Base-by-base conservation (phyloP, 1,140 invertebrate genomes). In the Drosophila tani region DNA sequence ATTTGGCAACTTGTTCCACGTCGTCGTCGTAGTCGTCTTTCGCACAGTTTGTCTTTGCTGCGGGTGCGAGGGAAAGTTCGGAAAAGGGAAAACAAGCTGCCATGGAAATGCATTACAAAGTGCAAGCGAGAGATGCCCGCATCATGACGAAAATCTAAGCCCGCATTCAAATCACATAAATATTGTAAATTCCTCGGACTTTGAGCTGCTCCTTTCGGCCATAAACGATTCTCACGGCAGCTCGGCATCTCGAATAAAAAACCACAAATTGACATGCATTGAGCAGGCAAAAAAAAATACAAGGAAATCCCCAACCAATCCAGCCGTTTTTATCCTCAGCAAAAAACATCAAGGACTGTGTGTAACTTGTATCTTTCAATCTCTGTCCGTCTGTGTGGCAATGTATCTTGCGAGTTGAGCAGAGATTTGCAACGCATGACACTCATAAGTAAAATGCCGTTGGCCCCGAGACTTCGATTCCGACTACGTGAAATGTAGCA, bases 241-340 rank as follows among this genome's bases (percentile, higher is more conserved):
- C 56, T 60, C 19, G 29, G 17, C 15, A 38, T 45, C 15, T 17
- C 17, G 15, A 43, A 73, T 62, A 60, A 63, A 66, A 63, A 79
- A 81, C 84, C 85, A 60, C 84, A 88, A 88, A 90, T 88, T 88
- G 85, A 84, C 84, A 84, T 81, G 78, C 69, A 88, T 73, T 74
- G 83, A 75, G 63, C 73, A 71, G 75, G 57, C 45, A 49, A 35
- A 59, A 50, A 50, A 35, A 29, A 32, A 24, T 24, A 3, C 17
- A 27, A 27, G 8, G 5, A 47, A 15, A 19, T 35, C 38, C 9
- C 47, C 21, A 60, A 11, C 27, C 62, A 63, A 75, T 32, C 62
- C 47, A 73, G 38, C 43, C 57, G 56, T 40, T 49, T 49, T 43
- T 57, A 58, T 47, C 35, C 46, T 41, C 15, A 21, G 32, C n/a